Base-by-base conservation (phyloP, 2,888 invertebrate species). In the Conchocele bisecta region DNA sequence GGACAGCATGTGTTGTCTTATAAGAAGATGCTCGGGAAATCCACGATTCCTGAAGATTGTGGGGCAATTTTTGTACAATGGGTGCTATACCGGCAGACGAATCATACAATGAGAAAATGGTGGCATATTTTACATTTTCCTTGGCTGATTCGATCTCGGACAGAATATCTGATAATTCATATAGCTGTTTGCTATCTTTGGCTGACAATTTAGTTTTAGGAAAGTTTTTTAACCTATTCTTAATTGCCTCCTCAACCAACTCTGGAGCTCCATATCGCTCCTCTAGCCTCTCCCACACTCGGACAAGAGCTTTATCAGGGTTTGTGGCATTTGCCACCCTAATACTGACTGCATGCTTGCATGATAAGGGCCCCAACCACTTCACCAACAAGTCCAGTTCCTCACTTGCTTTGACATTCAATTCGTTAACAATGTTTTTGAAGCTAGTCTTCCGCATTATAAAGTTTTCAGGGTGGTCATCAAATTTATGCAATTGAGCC, bases 231-330 rank as follows among this genome's bases (percentile, higher is more conserved):
- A 69, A 26, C 42, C 51, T 65, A n/a, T 56, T 46, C 29, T 20
- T 28, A 6, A 67, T 28, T n/a, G 57, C 26, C 7, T 31, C 33
- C 7, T 65, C 53, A 22, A 70, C 35, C 9, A 42, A 39, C 29
- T 70, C 65, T n/a, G 68, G 63, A 13, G 44, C n/a, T 24, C 74
- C 74, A 48, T 42, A 70, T 20, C 69, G 29, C 7, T 74, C 48
- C 20, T 69, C 69, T 13, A 74, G 39, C 20, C 64, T 29, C 13
- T 60, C 39, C 65, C 65, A 74, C 20, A 64, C 56, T 29, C 20
- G 29, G 31, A 13, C 9, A 13, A 64, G 53, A 13, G 64, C 63
- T 42, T 42, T 42, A 4, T 44, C 15, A 13, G 67, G 68, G 9
- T 58, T 31, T 22, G n/a, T 31, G 1, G 22, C 41, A 22, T 67